Conservation (phyloP, 2,888 invertebrate species). For the Noctua comes region DNA sequence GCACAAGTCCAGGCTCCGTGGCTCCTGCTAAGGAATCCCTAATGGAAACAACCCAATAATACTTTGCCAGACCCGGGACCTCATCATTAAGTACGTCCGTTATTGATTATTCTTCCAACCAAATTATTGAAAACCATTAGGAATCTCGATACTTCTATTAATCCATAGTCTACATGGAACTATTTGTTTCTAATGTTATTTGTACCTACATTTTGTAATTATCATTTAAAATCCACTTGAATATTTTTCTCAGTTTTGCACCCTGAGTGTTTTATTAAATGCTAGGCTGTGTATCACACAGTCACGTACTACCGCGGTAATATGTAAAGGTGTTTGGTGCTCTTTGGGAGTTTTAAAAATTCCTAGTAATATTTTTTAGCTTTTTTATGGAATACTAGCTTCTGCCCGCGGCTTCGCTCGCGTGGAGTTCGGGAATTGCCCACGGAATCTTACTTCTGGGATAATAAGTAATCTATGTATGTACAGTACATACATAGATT, state of each 20-base stretch:
- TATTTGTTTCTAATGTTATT: not conserved
- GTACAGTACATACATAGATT: no score
- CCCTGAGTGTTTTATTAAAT: constrained; percentile 53
- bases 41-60: not conserved
- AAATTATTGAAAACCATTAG: not conserved
- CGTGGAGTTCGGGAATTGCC: no score
- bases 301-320: constrained; percentile 53
- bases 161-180: not conserved
- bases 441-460: no score
- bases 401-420: no score
- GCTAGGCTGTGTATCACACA: constrained; percentile 45
- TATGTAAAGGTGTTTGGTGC: constrained; percentile 23
- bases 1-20: not conserved
- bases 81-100: not conserved
- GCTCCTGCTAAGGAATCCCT: not conserved
- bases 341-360: constrained; percentile 29
- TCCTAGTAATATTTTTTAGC: constrained; percentile 26
- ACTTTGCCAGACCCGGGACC: not conserved
- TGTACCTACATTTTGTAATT: not conserved
- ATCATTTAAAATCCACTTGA: not conserved
- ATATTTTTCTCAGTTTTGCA: not conserved
- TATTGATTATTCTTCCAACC: not conserved
- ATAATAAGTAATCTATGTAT: no score
- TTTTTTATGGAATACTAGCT: constrained; percentile 49
- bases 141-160: not conserved